These are phyloP conservation scores for Astreopora myriophthalma DNA, from an alignment of 64 coral and sea anemone genomes.

Conservation along the genomic window DNA sequence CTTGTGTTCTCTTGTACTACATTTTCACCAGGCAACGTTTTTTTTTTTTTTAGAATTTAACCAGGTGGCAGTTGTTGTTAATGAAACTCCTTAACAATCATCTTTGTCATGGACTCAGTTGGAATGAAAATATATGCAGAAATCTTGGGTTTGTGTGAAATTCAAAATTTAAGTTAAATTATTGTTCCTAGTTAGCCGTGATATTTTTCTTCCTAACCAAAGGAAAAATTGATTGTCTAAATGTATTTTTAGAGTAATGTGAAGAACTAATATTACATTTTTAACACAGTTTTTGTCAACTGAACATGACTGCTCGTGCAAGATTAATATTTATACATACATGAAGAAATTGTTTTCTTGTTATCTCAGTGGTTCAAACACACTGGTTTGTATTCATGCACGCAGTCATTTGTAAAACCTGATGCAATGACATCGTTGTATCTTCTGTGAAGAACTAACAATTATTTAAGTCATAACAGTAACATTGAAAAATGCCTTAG, in stretches of 20 bases:
- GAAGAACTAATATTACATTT: background rate
- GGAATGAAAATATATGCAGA: background rate
- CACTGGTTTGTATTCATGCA: background rate
- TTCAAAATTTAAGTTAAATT: background rate
- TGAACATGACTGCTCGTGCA: constrained; percentile 2
- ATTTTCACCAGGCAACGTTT: too few relatives aligned
- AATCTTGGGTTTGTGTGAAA: background rate
- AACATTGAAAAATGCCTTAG: background rate
- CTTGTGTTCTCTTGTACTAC: background rate
- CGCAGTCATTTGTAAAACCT: constrained; percentile 22
- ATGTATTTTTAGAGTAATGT: constrained; percentile 25
- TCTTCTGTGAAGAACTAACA: constrained; percentile 43
- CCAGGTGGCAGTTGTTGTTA: background rate
- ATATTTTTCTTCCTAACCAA: background rate
- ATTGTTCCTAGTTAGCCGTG: background rate
- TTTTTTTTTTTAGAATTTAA: background rate
- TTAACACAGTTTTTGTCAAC: background rate
- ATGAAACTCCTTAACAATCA: background rate
- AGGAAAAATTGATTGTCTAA: background rate
- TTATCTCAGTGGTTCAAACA: background rate
- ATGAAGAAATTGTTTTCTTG: background rate
- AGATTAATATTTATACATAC: background rate
- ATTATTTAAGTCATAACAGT: constrained; percentile 24
- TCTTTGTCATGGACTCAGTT: background rate
- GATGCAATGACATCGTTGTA: constrained; percentile 50